A percentile compares a stretch with the other conserved stretches of the same genome.
Evolutionary conservation across 2,888 invertebrate species (phyloP).

Genomic region (Teleogryllus oceanicus): DNA sequence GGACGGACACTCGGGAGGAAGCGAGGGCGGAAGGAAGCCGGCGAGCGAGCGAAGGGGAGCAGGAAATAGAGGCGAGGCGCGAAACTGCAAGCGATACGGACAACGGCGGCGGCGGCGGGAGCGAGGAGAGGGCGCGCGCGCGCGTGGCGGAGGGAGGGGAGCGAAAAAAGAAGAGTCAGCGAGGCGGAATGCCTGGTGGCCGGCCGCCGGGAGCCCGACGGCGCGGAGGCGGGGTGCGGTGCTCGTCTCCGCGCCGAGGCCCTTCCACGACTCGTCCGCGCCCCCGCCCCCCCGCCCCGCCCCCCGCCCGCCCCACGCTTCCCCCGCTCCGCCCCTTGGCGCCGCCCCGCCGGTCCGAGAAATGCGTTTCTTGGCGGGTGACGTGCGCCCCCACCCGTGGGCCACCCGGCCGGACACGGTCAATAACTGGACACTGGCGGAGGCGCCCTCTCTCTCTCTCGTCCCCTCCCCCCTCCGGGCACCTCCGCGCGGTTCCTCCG

Average conservation of each 20-base stretch:
- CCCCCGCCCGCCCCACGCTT: background rate
- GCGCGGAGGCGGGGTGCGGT: background rate
- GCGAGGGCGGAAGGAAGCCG: too few relatives aligned
- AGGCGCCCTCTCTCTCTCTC: slow-evolving; percentile 39
- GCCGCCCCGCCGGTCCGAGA: slow-evolving; percentile 6
- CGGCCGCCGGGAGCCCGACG: too few relatives aligned
- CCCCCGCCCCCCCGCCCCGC: slow-evolving; percentile 28
- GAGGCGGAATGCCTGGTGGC: too few relatives aligned
- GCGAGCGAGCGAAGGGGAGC: too few relatives aligned
- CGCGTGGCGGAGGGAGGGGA: too few relatives aligned
- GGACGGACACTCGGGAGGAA: too few relatives aligned
- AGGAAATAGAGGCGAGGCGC: too few relatives aligned
- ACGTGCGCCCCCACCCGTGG: background rate
- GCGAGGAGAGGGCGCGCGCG: too few relatives aligned
- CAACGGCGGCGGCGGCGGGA: too few relatives aligned
- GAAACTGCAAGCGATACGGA: too few relatives aligned
- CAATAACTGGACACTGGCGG: slow-evolving; percentile 48
- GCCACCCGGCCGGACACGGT: slow-evolving; percentile 41
- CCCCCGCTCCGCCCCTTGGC: slow-evolving; percentile 12
- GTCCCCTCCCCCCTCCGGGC: background rate
- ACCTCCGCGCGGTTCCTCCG: too few relatives aligned
- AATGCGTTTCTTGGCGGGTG: slow-evolving; percentile 12
- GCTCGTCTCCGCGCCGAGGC: background rate
- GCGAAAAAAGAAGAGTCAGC: too few relatives aligned
- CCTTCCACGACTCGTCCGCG: background rate